Percentiles rank a stretch among this genome's conserved stretches.
Evolutionary conservation across 2,797 vertebrate genomes (phyloP).

Genomic region (Megaceryle alcyon): DNA sequence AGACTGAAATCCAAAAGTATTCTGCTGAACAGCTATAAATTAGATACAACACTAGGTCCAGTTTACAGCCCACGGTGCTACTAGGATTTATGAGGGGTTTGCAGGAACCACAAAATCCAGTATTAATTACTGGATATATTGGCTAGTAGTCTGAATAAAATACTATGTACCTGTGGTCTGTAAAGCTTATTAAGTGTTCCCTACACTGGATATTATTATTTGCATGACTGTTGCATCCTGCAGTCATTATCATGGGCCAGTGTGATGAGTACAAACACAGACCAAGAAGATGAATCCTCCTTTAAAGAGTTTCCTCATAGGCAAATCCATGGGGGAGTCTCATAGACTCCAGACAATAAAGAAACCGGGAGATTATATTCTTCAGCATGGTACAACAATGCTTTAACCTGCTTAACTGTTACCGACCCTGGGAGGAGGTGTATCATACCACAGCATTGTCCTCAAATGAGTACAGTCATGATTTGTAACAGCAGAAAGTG

Average conservation of each 20-base stretch:
- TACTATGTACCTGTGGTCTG: neutral
- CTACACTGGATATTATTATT: neutral
- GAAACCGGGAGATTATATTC: neutral
- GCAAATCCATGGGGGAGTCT: neutral
- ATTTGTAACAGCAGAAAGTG: neutral
- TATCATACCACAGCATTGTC: neutral
- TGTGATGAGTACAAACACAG: neutral
- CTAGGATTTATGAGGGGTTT: neutral
- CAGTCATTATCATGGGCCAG: neutral
- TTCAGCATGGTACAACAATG: rapidly evolving
- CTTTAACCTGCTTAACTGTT: neutral
- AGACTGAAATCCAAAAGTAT: neutral
- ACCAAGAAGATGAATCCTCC: neutral
- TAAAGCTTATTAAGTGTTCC: neutral
- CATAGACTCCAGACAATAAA: neutral
- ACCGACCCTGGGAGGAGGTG: neutral
- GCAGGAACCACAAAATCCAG: too few species aligned
- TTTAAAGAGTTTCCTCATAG: neutral
- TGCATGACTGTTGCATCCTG: neutral
- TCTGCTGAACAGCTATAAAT: neutral
- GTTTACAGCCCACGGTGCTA: neutral
- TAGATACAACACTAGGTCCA: neutral
- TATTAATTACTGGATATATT: neutral
- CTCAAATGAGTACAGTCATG: neutral
- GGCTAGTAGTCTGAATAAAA: neutral